Percentiles rank a stretch among this genome's conserved stretches.
phyloP scores from a whole-genome alignment of 2,113 vertebrate genomes.

The Manacus vitellinus region DNA sequence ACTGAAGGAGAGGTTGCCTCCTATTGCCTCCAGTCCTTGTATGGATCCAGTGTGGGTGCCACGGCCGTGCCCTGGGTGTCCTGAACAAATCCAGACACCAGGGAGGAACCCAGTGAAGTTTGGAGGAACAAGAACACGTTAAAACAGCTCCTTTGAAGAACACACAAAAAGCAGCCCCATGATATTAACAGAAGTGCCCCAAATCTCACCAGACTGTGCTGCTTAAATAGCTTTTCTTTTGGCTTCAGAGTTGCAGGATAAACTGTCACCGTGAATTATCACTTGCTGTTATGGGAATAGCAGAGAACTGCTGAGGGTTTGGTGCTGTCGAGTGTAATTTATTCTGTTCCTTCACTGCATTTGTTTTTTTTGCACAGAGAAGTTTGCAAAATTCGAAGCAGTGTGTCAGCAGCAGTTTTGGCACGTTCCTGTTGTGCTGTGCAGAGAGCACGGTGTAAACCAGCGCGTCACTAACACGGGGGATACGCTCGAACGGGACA shows the following conservation, averaged over 20 bases:
- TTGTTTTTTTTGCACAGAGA: background rate
- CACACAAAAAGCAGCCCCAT: background rate
- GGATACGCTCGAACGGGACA: fast-evolving
- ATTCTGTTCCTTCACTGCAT: background rate
- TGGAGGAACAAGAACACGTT: background rate
- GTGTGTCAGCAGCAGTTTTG: background rate
- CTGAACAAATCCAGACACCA: background rate
- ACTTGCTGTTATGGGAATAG: background rate
- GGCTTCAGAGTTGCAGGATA: background rate
- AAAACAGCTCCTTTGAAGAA: background rate
- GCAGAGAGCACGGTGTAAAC: background rate
- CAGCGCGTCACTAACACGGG: fast-evolving
- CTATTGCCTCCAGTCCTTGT: fast-evolving
- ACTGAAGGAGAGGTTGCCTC: background rate
- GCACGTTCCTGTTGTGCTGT: background rate
- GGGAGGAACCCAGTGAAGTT: background rate
- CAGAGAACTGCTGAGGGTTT: background rate
- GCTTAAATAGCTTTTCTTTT: background rate
- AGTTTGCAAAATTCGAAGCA: background rate
- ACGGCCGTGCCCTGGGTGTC: fast-evolving
- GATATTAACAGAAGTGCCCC: background rate
- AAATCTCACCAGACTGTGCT: background rate
- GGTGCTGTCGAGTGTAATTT: background rate
- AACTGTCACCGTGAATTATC: background rate
- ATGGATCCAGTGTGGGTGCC: background rate